Base-by-base conservation (phyloP, 2,797 vertebrate genomes). In the Linurgus olivaceus region DNA sequence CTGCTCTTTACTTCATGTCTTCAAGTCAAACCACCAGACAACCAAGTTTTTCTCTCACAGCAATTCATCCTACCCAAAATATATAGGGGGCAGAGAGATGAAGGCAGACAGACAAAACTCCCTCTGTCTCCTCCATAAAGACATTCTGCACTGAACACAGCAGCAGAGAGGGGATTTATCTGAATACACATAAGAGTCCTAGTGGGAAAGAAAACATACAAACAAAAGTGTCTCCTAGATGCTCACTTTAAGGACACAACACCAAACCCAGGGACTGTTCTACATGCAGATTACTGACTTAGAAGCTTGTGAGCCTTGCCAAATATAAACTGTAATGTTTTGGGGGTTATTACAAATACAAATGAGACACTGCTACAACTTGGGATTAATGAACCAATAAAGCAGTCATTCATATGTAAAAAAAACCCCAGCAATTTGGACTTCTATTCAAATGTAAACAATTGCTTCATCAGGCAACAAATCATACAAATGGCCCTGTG, bases 341-440 rank as follows among this genome's bases (percentile, higher is more conserved):
- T 81, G 70, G 40, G 38, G 70, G 33, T 35, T 66, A 62, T 80
- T 59, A 92, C 4, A 71, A 90, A 79, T 74, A 86, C 35, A 86
- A 86, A 86, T 63, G 47, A 79, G 44, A 71, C 31, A 54, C 48
- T 74, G 72, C 73, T 88, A 45, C 29, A 88, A 52, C 25, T 74
- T 73, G 31, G 44, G 55, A 86, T 88, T 94, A 94, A 96, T 91
- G 91, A 93, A 73, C 75, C 86, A 63, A 87, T 94, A 85, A 94
- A 89, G 63, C 50, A 25, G 73, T 91, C 82, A 67, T 51, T 91
- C 91, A 61, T 19, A 61, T 3, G 33, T 51, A 4, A 47, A 94
- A 84, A 75, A 75, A 79, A 91, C 87, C 35, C 21, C 8, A 40
- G 51, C 58, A 47, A 94, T 94, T 84, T 87, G 70, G 37, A 86